Evolutionary conservation across 2,797 vertebrate species (phyloP).

Genomic region (Setipinna tenuifilis): DNA sequence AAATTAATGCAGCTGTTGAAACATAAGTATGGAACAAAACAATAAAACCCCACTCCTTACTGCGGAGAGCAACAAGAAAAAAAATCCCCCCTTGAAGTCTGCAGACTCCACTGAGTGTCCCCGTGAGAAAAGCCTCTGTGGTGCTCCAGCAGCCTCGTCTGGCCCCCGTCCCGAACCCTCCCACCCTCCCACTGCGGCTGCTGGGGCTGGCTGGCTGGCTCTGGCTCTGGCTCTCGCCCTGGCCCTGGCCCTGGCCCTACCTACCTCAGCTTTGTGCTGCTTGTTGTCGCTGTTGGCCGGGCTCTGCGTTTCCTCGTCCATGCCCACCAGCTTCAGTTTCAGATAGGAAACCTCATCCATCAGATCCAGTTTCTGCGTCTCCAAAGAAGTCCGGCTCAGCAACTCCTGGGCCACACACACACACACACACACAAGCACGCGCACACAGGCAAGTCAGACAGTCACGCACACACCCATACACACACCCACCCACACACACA

Average conservation of each 20-base stretch:
- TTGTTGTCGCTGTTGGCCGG: conserved; percentile 76
- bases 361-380: conserved; percentile 94
- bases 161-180: background rate
- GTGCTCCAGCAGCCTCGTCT: background rate
- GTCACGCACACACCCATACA: background rate
- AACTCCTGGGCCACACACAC: conserved; percentile 79
- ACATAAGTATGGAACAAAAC: background rate
- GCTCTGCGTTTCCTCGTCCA: conserved; percentile 83
- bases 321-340: conserved; percentile 90
- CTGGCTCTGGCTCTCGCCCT: no score
- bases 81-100: background rate
- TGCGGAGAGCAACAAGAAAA: background rate
- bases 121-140: background rate
- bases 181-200: background rate
- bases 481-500: conserved; percentile 8
- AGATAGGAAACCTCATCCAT: conserved; percentile 93
- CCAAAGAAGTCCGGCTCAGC: conserved; percentile 87
- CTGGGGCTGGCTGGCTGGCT: no score
- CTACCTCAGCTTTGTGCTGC: conserved; percentile 92
- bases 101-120: background rate
- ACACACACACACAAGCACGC: conserved; percentile 29
- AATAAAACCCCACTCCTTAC: background rate
- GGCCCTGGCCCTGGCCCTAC: no score
- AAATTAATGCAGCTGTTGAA: background rate
- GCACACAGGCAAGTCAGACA: conserved; percentile 40